Evolutionary conservation across 2,888 invertebrate species (phyloP), one percentile per base, ranked within the genome.

Genomic region (Nomada lathburiana): DNA sequence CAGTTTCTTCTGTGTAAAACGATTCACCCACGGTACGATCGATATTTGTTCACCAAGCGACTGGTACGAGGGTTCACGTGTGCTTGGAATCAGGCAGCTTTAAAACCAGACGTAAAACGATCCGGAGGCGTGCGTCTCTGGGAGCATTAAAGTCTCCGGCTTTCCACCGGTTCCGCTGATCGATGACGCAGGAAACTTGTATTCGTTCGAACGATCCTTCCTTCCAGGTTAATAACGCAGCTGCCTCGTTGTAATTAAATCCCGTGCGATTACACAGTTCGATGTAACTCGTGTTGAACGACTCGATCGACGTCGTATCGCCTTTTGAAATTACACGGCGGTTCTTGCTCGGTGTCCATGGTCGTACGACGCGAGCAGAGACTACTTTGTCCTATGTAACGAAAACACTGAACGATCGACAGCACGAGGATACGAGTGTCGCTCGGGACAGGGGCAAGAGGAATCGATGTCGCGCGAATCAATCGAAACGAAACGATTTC

Each of bases 141-240:
- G 85, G 78, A 60, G 84, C 87, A 71, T 87, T 82, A 26, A 87
- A 84, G 73, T 87, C 87, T 76, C 87, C 85, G 44, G 55, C 70
- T 73, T 62, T 75, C 55, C 76, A 79, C 36, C 64, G 76, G 79
- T 64, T 52, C 44, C 72, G 67, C 62, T 67, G 78, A 62, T 57
- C 78, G 60, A 83, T 76, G 67, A 67, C 60, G 42, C 52, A 23
- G 59, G 65, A 47, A 63, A 29, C 55, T 65, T 50, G 79, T 55
- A 71, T 76, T 71, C 57, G 63, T 59, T 20, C 69, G 29, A 23
- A 0, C 64, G 52, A 42, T n/a, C 26, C 23, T 23, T 11, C 47
- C 42, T 18, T 16, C 0, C 65, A 10, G 60, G n/a, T 78, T 57
- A 64, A 69, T 59, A 75, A 62, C 68, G 47, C 68, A 53, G 4